A percentile compares a stretch with the other conserved stretches of the same genome.
phyloP scores from a whole-genome alignment of 2,888 invertebrate species.

The Tolmerus cingulatus region DNA sequence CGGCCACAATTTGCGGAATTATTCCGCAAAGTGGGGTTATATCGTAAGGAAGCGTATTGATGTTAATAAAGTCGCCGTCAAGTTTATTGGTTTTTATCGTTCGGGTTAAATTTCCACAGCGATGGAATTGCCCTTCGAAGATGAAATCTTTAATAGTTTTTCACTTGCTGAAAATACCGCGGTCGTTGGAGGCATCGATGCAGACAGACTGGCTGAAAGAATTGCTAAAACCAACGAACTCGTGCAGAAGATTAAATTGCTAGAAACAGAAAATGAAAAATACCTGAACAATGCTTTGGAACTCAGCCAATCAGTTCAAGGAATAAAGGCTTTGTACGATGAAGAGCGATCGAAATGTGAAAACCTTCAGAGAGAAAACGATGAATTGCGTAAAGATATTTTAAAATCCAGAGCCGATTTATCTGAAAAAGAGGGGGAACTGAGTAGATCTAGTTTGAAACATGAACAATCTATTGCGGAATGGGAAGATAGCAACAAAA shows the following conservation, averaged over 20 bases:
- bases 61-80: not conserved
- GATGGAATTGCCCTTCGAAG: not conserved
- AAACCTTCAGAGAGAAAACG: not conserved
- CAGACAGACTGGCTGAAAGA: constrained; percentile 14
- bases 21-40: not conserved
- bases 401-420: not conserved
- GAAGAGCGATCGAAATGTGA: constrained; percentile 33
- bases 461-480: constrained; percentile 35
- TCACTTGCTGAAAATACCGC: not conserved
- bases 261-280: constrained; percentile 31
- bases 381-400: not conserved
- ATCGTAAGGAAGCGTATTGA: not conserved
- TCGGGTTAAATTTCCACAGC: not conserved
- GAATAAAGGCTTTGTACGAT: constrained; percentile 43
- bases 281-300: constrained; percentile 1
- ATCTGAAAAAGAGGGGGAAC: constrained; percentile 1
- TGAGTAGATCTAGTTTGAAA: not conserved
- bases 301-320: constrained; percentile 25
- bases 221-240: constrained; percentile 40
- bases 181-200: not conserved
- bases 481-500: not conserved
- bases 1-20: not conserved
- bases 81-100: not conserved
- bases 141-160: not conserved
- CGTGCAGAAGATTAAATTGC: constrained; percentile 13